phyloP scores from a whole-genome alignment of 1,140 invertebrate genomes.

The Meloidogyne exigua region DNA sequence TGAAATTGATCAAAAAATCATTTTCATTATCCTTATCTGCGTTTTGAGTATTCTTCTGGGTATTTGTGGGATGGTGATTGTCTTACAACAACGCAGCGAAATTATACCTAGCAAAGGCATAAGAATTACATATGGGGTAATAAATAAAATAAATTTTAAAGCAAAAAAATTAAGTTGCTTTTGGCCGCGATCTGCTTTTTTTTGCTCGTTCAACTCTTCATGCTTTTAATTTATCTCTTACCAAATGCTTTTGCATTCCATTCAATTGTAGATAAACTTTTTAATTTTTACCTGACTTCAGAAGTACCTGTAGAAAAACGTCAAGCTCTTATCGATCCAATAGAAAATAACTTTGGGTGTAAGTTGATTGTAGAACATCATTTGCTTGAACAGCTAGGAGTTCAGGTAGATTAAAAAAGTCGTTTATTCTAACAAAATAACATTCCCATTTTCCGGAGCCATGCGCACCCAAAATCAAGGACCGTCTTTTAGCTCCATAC shows the following conservation, averaged over 20 bases:
- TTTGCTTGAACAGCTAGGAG: conserved; percentile 21
- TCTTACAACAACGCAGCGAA: neutral
- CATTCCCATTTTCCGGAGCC: conserved; percentile 13
- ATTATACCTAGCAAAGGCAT: neutral
- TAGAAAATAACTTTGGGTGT: conserved; percentile 27
- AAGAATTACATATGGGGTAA: conserved; percentile 8
- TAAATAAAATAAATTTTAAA: no score
- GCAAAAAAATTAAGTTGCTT: conserved; percentile 6
- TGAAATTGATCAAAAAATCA: conserved; percentile 7
- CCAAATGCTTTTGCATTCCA: conserved; percentile 12
- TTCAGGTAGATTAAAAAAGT: conserved; percentile 19
- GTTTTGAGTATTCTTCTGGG: conserved; percentile 5
- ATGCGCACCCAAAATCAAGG: conserved; percentile 29
- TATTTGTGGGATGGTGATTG: conserved; percentile 3
- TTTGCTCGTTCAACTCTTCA: conserved; percentile 16
- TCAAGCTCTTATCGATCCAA: conserved; percentile 6
- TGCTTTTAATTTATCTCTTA: conserved; percentile 13
- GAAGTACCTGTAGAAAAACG: conserved; percentile 17
- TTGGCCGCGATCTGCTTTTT: conserved; percentile 4
- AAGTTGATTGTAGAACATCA: conserved; percentile 20
- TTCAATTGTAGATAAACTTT: conserved; percentile 22
- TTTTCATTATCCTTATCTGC: conserved; percentile 4
- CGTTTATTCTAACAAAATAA: neutral
- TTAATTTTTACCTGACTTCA: neutral
- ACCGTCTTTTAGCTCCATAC: conserved; percentile 24